These are phyloP conservation scores for Gasterosteus nipponicus DNA, from an alignment of 2,113 vertebrate species.

Conservation along the genomic window DNA sequence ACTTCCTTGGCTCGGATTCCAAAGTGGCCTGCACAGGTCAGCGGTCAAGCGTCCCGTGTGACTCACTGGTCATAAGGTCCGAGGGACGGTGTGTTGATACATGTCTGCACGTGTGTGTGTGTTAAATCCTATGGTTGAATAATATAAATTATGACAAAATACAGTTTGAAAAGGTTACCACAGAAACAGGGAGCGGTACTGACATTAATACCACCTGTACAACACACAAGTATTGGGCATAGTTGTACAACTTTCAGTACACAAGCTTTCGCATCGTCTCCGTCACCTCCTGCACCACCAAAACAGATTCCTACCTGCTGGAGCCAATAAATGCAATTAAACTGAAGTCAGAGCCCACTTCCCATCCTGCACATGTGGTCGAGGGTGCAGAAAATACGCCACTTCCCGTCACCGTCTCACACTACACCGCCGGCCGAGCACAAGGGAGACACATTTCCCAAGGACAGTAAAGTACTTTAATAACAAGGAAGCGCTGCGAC, in stretches of 20 bases:
- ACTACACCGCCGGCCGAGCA: constrained; percentile 35
- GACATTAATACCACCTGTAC: constrained; percentile 15
- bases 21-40: constrained; percentile 39
- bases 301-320: constrained; percentile 42
- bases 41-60: constrained; percentile 25
- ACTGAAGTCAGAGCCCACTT: constrained; percentile 40
- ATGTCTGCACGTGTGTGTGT: constrained; percentile 1
- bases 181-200: constrained; percentile 10
- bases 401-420: constrained; percentile 31
- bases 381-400: constrained; percentile 23
- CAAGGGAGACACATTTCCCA: constrained; percentile 57
- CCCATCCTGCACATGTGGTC: constrained; percentile 41
- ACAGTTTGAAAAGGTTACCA: neutral
- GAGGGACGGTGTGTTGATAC: constrained; percentile 14
- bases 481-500: constrained; percentile 53
- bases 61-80: constrained; percentile 6
- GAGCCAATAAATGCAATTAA: constrained; percentile 57
- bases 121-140: constrained; percentile 7
- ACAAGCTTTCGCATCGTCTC: constrained; percentile 19
- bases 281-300: constrained; percentile 10
- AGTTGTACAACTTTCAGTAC: constrained; percentile 44
- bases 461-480: constrained; percentile 66
- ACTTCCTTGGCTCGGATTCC: constrained; percentile 43
- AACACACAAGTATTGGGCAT: constrained; percentile 7
- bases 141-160: constrained; percentile 6